Evolutionary conservation across 2,888 invertebrate genomes (phyloP).

Genomic region (Aspidiotus destructor): DNA sequence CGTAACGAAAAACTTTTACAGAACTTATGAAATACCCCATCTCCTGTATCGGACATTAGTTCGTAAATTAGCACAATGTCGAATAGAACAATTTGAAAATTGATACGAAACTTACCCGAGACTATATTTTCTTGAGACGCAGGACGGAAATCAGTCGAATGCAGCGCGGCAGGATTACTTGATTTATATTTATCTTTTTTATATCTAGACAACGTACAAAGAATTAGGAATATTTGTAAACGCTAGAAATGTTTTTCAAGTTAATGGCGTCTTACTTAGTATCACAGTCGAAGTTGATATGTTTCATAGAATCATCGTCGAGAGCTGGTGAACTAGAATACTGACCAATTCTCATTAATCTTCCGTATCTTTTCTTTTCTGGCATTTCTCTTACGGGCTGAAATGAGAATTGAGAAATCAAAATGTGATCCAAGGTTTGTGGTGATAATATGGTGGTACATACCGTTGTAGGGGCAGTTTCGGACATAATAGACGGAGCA

Average conservation of each 20-base stretch:
- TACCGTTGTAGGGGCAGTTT: slow-evolving; percentile 30
- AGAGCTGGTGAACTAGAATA: slow-evolving; percentile 32
- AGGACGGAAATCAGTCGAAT: slow-evolving; percentile 26
- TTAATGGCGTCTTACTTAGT: slow-evolving; percentile 8
- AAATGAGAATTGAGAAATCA: not conserved
- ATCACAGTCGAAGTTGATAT: slow-evolving; percentile 31
- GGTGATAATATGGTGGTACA: not conserved
- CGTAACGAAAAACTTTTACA: slow-evolving; percentile 57
- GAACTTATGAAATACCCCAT: slow-evolving; percentile 60
- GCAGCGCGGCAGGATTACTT: slow-evolving; percentile 13
- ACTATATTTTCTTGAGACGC: slow-evolving; percentile 27
- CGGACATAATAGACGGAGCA: slow-evolving; percentile 22
- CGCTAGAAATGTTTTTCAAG: not conserved
- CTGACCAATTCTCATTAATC: slow-evolving; percentile 29
- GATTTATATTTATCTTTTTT: slow-evolving; percentile 17
- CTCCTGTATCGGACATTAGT: slow-evolving; percentile 37
- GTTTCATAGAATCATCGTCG: slow-evolving; percentile 29
- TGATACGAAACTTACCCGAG: slow-evolving; percentile 1
- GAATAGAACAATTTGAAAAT: no score
- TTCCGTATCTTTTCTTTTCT: slow-evolving; percentile 28
- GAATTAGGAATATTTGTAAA: no score
- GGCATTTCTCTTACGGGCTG: slow-evolving; percentile 32
- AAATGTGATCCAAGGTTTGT: not conserved
- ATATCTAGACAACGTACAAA: slow-evolving; percentile 3
- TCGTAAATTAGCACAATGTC: no score